These are phyloP conservation scores for Pentalonia nigronervosa DNA, from an alignment of 1,140 invertebrate genomes.

Conservation along the genomic window DNA sequence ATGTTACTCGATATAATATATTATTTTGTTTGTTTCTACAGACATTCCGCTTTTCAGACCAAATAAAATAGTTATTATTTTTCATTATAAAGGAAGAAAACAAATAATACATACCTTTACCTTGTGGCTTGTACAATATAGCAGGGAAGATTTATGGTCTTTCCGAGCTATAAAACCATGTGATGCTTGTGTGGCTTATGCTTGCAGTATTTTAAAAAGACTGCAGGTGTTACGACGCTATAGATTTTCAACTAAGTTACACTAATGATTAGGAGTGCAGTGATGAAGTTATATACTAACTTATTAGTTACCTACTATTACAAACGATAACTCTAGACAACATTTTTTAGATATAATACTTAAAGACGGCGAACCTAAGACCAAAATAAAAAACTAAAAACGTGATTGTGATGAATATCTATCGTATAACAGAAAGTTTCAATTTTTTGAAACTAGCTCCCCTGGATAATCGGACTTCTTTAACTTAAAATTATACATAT, in stretches of 20 bases:
- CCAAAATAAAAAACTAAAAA: not conserved
- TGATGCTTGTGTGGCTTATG: not conserved
- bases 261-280: not conserved
- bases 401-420: not conserved
- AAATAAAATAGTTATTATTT: not conserved
- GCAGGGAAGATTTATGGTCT: not conserved
- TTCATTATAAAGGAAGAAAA: not conserved
- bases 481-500: too few species aligned
- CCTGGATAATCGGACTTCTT: not conserved
- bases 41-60: not conserved
- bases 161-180: not conserved
- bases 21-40: not conserved
- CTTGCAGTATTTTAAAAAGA: not conserved
- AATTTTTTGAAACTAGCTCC: not conserved
- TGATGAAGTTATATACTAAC: not conserved
- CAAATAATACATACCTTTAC: not conserved
- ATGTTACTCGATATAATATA: not conserved
- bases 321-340: not conserved
- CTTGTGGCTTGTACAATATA: not conserved
- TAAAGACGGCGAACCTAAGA: not conserved
- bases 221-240: not conserved
- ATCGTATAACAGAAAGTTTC: not conserved
- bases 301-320: not conserved
- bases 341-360: not conserved
- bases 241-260: not conserved